Evolutionary conservation across 2,888 invertebrate species (phyloP).

Genomic region (Elegia similella): DNA sequence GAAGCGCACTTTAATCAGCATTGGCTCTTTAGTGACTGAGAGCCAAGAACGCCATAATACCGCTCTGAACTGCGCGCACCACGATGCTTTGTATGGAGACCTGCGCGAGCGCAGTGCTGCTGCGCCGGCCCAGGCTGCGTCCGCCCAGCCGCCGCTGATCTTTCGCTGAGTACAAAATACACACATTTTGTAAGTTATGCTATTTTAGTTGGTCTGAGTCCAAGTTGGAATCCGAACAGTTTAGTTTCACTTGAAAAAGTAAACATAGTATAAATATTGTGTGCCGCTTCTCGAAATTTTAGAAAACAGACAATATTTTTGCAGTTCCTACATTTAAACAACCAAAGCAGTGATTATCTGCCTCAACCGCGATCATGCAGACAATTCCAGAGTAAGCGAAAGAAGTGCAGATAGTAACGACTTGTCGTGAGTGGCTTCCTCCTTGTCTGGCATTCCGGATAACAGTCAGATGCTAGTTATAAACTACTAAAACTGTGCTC

Average conservation of each 20-base stretch:
- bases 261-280: too few species aligned
- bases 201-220: too few species aligned
- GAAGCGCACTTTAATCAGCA: slow-evolving; percentile 93
- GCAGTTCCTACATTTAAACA: too few species aligned
- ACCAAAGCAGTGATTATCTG: too few species aligned
- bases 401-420: slow-evolving; percentile 89
- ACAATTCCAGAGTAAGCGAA: slow-evolving; percentile 86
- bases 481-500: too few species aligned
- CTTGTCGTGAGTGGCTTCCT: slow-evolving; percentile 88
- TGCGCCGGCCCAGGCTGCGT: slow-evolving; percentile 61
- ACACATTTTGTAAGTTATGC: too few species aligned
- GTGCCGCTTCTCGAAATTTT: too few species aligned
- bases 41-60: slow-evolving; percentile 96
- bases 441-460: slow-evolving; percentile 92
- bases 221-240: too few species aligned
- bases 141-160: slow-evolving; percentile 61
- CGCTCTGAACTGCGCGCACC: slow-evolving; percentile 93
- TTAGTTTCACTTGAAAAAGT: too few species aligned
- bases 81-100: slow-evolving; percentile 90
- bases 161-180: slow-evolving; percentile 53
- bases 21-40: slow-evolving; percentile 93
- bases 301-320: too few species aligned
- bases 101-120: slow-evolving; percentile 57
- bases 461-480: slow-evolving; percentile 87
- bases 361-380: slow-evolving; percentile 81